phyloP scores from a whole-genome alignment of 2,113 vertebrate species.

The Beaufortia kweichowensis region DNA sequence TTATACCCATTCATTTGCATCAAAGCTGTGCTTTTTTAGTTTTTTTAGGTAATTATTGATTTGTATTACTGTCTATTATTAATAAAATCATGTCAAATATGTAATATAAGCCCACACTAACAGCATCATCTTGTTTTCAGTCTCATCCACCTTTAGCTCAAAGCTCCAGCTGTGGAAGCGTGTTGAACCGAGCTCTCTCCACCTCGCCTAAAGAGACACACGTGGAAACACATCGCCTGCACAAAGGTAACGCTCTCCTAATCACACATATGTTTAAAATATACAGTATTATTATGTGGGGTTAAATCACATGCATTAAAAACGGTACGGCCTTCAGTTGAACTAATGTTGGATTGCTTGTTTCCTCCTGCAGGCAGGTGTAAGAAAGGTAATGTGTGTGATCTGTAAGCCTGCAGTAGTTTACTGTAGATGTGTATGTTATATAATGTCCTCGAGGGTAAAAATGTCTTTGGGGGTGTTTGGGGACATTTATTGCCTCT shows the following conservation, averaged over 20 bases:
- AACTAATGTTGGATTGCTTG: slow-evolving; percentile 11
- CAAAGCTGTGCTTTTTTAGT: no score
- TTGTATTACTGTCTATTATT: no score
- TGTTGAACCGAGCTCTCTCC: slow-evolving; percentile 84
- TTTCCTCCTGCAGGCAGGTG: slow-evolving; percentile 45
- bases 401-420: not conserved
- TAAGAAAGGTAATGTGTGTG: slow-evolving; percentile 45
- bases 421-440: not conserved
- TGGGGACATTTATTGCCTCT: slow-evolving; percentile 6
- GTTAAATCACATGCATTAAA: not conserved
- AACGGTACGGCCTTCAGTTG: not conserved
- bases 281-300: slow-evolving; percentile 7
- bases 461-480: slow-evolving; percentile 12
- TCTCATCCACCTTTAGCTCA: slow-evolving; percentile 86
- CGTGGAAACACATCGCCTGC: slow-evolving; percentile 78
- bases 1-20: no score
- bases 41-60: no score
- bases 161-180: slow-evolving; percentile 92
- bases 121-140: slow-evolving; percentile 63
- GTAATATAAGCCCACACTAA: not conserved
- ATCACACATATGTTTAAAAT: slow-evolving; percentile 2
- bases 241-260: slow-evolving; percentile 78
- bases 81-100: not conserved
- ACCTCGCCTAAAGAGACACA: slow-evolving; percentile 81
- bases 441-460: not conserved